Evolutionary conservation across 2,113 vertebrate genomes (phyloP).

Genomic region (Baryphthengus martii): DNA sequence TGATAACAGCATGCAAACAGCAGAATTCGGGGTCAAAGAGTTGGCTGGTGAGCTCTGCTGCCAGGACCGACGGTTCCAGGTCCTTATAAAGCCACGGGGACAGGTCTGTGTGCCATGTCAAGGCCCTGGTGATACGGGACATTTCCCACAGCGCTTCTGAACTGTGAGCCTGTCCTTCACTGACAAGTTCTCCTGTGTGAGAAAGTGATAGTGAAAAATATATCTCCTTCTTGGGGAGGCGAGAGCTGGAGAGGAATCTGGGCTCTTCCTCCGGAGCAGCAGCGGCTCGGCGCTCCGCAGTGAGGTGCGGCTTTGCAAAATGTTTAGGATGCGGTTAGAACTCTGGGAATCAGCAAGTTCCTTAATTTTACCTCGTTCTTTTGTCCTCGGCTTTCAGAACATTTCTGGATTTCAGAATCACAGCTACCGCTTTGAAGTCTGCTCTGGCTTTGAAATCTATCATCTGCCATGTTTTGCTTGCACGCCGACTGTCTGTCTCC

Average conservation of each 20-base stretch:
- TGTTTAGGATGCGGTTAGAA: background rate
- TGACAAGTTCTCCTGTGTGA: background rate
- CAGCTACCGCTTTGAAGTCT: background rate
- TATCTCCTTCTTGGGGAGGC: background rate
- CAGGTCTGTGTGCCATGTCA: background rate
- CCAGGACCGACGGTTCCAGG: constrained; percentile 23
- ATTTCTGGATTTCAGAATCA: background rate
- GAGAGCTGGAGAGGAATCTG: background rate
- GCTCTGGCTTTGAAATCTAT: too few species aligned
- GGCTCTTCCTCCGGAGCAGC: background rate
- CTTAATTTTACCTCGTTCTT: background rate
- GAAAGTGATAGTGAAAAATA: background rate
- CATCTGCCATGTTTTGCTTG: background rate
- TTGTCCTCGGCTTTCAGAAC: background rate
- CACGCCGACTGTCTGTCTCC: background rate
- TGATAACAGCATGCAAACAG: constrained; percentile 35
- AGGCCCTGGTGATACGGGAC: constrained; percentile 9
- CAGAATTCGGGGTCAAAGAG: constrained; percentile 36
- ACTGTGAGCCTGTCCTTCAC: background rate
- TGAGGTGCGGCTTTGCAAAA: background rate
- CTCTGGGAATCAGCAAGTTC: background rate
- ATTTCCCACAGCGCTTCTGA: background rate
- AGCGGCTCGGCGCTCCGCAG: background rate
- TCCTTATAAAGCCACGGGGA: constrained; percentile 53
- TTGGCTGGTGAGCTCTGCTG: constrained; percentile 30